Base-by-base conservation (phyloP, 2,888 invertebrate genomes). In the Melanostoma mellinum region DNA sequence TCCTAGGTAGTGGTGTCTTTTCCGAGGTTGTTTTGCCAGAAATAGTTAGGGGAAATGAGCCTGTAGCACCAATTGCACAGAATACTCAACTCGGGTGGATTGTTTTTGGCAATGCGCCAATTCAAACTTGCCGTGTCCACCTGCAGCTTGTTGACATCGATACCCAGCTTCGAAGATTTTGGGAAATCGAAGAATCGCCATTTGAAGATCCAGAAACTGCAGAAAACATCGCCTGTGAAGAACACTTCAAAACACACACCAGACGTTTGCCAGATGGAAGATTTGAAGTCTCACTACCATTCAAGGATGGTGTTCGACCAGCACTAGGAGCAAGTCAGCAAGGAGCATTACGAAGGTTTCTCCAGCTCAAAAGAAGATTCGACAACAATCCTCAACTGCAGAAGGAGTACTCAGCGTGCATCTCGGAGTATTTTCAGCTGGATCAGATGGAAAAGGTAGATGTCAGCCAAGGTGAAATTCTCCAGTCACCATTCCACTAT, bases 11-110 rank as follows among this genome's bases (percentile, higher is more conserved):
- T 5, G 65, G 35, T 6, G n/a, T 74, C 6, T 74, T 40, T 50
- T n/a, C 38, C 6, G 65, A 74, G 2, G 10, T 50, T 0, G 46
- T 65, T 8, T 42, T 74, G 2, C 56, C 65, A 1, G 58, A 65
- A 40, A 65, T 74, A 3, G 6, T 50, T n/a, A n/a, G 58, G 4
- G 42, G 44, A n/a, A 30, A 58, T 8, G 50, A 65, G n/a, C 1
- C 35, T 9, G 9, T 48, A 1, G 65, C 48, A 46, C 74, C 74
- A 5, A 65, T 67, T 36, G 74, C 58, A 8, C 65, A 65, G 46
- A 74, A 74, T 8, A 74, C 56, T 42, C 42, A n/a, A 6, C 20
- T 74, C 0, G 65, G 56, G 5, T 65, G 56, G 56, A 65, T 74
- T 6, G 10, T 75, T 9, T 30, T 50, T n/a, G 74, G 67, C 6